These are phyloP conservation scores for Leptinotarsa rubiginosa DNA, from an alignment of 2,888 invertebrate genomes.

Conservation along the genomic window DNA sequence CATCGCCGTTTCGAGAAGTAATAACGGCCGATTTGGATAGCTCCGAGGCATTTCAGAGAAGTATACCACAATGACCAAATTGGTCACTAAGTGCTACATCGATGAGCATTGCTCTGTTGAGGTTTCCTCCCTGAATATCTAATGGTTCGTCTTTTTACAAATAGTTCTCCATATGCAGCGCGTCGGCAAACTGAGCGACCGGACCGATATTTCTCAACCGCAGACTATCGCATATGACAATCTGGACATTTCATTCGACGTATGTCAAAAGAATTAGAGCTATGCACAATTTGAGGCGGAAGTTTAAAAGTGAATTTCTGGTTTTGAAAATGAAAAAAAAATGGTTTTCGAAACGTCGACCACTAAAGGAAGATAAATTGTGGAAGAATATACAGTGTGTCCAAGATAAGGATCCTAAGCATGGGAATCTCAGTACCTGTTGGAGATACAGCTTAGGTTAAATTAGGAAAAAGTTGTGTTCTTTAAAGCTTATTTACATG, in stretches of 20 bases:
- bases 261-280: too few species aligned
- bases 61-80: conserved; percentile 35
- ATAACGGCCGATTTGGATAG: conserved; percentile 44
- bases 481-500: too few species aligned
- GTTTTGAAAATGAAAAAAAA: too few species aligned
- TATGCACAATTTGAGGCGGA: too few species aligned
- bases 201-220: not conserved
- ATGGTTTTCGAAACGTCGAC: too few species aligned
- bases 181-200: not conserved
- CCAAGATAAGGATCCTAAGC: too few species aligned
- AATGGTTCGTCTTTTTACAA: not conserved
- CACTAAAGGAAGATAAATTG: too few species aligned
- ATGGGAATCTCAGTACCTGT: too few species aligned
- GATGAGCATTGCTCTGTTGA: conserved; percentile 19
- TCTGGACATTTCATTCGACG: not conserved
- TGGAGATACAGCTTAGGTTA: too few species aligned
- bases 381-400: too few species aligned
- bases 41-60: conserved; percentile 41
- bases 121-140: conserved; percentile 12
- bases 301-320: too few species aligned
- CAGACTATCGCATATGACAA: not conserved
- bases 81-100: conserved; percentile 28
- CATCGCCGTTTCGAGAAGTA: conserved; percentile 47
- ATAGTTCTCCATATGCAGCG: not conserved
- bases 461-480: too few species aligned